Evolutionary conservation across 2,113 vertebrate genomes (phyloP), one percentile per base, ranked within the genome.

Genomic region (Tenebrosternarchus preto): DNA sequence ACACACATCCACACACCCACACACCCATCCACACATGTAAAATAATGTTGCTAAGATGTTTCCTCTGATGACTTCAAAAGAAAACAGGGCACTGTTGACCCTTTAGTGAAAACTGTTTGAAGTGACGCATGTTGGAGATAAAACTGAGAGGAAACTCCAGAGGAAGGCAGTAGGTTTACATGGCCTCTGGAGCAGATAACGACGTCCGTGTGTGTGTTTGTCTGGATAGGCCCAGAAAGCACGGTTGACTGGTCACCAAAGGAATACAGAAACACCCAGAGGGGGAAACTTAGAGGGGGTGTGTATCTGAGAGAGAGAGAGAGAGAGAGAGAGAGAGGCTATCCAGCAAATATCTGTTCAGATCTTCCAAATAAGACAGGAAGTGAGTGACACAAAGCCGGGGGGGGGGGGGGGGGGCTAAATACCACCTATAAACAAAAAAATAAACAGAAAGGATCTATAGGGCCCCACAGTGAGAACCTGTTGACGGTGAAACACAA

Each of bases 201-300:
- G 77, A 82, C 61, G 73, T 88, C 85, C 85, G 86, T 89, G 84
- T 90, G 90, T 86, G 82, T 85, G 78, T 78, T 72, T 43, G 73
- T 78, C 85, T 80, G 82, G 77, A 46, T 82, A 78, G 81, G 77
- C 74, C 67, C 68, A 19, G 78, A 64, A 72, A 83, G 76, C 86
- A 86, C 80, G 70, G 80, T 81, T 89, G 87, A 90, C 78, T 88
- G 85, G 81, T 83, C 79, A 77, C 84, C 79, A 50, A 82, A 89
- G 85, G 86, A 91, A 90, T 89, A 87, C 80, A 70, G 68, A 36
- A 73, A 69, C 36, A 69, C 33, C n/a, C 56, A 19, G 17, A n/a
- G 53, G 56, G 50, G 55, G 24, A 46, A 36, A 43, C 24, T 20
- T 8, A 43, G 15, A 20, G 19, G 43, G 36, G 33, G 66, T 66